Evolutionary conservation across 2,797 vertebrate species (phyloP).

Genomic region (Hydrophis major): DNA sequence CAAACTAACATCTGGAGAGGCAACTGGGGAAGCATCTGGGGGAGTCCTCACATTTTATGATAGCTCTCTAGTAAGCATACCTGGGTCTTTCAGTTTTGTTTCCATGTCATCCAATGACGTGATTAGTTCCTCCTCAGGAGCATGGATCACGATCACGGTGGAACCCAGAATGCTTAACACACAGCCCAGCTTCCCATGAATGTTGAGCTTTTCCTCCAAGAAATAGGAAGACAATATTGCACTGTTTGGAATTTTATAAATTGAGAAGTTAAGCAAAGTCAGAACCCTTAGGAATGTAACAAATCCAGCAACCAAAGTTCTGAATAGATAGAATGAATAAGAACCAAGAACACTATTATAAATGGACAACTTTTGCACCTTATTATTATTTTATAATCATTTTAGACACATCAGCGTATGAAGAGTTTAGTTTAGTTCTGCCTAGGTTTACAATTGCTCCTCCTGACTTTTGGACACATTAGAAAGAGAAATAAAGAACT

Average conservation of each 20-base stretch:
- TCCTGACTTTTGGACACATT: neutral
- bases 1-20: neutral
- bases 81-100: conserved; percentile 78
- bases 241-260: conserved; percentile 60
- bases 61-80: conserved; percentile 58
- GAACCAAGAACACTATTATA: neutral
- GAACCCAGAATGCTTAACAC: conserved; percentile 76
- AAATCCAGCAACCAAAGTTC: neutral
- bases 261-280: neutral
- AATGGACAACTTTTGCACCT: neutral
- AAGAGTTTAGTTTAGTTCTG: neutral
- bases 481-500: neutral
- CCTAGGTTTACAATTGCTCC: neutral
- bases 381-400: neutral
- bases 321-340: neutral
- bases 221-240: conserved; percentile 76
- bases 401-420: no score
- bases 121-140: conserved; percentile 76
- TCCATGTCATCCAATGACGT: conserved; percentile 76
- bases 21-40: neutral
- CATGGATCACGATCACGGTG: conserved; percentile 78
- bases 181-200: conserved; percentile 80
- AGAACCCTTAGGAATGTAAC: neutral
- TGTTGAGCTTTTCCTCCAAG: conserved; percentile 78
- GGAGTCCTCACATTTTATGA: neutral